A percentile compares a stretch with the other conserved stretches of the same genome.
phyloP scores from a whole-genome alignment of 1,140 invertebrate species.

The Contarinia nasturtii region DNA sequence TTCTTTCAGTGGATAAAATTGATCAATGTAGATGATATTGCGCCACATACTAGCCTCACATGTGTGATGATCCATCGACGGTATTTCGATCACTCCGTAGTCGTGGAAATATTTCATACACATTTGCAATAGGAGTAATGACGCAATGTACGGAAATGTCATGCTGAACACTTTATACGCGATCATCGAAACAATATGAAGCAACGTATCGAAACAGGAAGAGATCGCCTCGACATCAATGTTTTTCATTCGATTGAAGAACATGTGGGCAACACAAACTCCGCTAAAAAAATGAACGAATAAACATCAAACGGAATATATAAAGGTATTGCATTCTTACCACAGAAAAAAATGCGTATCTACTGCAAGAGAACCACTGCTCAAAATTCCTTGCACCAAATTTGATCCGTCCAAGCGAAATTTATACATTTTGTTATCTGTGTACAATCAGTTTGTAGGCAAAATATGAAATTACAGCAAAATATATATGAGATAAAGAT shows the following conservation, averaged over 20 bases:
- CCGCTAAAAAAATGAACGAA: not conserved
- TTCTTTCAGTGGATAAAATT: conserved; percentile 19
- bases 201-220: not conserved
- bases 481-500: too few species aligned
- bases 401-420: too few species aligned
- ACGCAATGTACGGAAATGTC: conserved; percentile 6
- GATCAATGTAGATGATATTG: conserved; percentile 24
- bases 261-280: not conserved
- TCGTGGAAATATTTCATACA: conserved; percentile 17
- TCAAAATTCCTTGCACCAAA: not conserved
- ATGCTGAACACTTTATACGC: conserved; percentile 2
- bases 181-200: not conserved
- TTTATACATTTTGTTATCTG: not conserved
- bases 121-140: conserved; percentile 3
- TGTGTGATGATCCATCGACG: conserved; percentile 16
- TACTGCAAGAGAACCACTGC: not conserved
- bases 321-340: not conserved
- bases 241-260: not conserved
- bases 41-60: conserved; percentile 24
- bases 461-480: too few species aligned
- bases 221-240: not conserved
- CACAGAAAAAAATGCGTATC: not conserved
- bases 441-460: not conserved
- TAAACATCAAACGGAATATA: too few species aligned
- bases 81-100: conserved; percentile 18